A percentile compares a stretch with the other conserved stretches of the same genome.
phyloP scores from a whole-genome alignment of 2,888 invertebrate genomes.

The Habroteleia sp. region DNA sequence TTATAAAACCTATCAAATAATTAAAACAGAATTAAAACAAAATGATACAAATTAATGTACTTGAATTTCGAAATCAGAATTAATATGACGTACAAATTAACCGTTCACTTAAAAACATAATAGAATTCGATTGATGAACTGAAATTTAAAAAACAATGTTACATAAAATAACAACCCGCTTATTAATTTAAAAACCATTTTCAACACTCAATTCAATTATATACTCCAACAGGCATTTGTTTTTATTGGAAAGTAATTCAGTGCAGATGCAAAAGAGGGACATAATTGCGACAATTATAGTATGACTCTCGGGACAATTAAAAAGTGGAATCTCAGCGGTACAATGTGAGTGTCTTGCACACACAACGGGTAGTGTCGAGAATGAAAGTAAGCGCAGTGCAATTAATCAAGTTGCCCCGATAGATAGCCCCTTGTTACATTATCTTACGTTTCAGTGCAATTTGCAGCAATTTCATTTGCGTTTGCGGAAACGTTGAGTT shows the following conservation, averaged over 20 bases:
- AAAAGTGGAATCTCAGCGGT: conserved; percentile 32
- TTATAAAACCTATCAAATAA: too few relatives aligned
- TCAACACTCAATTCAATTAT: too few relatives aligned
- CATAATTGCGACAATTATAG: conserved; percentile 30
- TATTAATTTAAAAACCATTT: too few relatives aligned
- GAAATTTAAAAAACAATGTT: too few relatives aligned
- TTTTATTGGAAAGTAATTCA: background rate
- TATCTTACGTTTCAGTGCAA: conserved; percentile 62
- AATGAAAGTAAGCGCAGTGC: conserved; percentile 58
- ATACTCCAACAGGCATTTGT: too few relatives aligned
- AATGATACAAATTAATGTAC: too few relatives aligned
- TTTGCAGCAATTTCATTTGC: conserved; percentile 56
- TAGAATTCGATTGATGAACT: too few relatives aligned
- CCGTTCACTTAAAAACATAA: too few relatives aligned
- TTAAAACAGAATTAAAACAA: too few relatives aligned
- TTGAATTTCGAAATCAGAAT: too few relatives aligned
- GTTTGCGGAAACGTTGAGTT: conserved; percentile 56
- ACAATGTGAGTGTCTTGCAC: conserved; percentile 8
- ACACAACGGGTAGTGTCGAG: conserved; percentile 35
- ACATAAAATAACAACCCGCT: too few relatives aligned
- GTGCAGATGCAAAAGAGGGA: background rate
- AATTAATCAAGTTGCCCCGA: conserved; percentile 62
- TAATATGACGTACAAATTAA: too few relatives aligned
- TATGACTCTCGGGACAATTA: conserved; percentile 37
- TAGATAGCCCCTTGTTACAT: conserved; percentile 62